Evolutionary conservation across 2,797 vertebrate species (phyloP).

Genomic region (Halcyon leucocephala): DNA sequence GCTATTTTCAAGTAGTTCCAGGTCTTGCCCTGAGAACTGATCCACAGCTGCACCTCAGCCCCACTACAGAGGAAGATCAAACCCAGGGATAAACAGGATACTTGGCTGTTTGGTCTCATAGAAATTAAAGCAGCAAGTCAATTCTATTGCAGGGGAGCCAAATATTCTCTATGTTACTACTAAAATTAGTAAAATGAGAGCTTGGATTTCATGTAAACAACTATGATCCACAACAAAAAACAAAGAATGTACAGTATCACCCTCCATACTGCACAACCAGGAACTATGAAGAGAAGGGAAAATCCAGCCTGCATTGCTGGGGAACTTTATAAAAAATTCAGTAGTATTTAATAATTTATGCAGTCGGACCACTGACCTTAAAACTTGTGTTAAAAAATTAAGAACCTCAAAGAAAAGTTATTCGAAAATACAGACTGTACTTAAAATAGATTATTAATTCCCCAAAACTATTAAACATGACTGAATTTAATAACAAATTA

Average conservation of each 20-base stretch:
- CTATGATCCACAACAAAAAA: background rate
- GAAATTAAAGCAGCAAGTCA: background rate
- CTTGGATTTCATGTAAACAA: background rate
- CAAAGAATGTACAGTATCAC: background rate
- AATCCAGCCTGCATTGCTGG: background rate
- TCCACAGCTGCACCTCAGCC: background rate
- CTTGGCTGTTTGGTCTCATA: background rate
- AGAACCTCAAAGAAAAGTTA: constrained; percentile 52
- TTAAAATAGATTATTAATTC: constrained; percentile 33
- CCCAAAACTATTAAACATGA: constrained; percentile 10
- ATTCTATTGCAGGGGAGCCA: background rate
- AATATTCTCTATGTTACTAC: background rate
- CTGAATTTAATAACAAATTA: constrained; percentile 33
- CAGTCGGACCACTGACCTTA: constrained; percentile 68
- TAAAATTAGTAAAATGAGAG: background rate
- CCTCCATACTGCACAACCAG: background rate
- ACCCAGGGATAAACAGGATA: background rate
- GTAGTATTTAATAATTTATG: constrained; percentile 66
- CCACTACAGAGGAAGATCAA: background rate
- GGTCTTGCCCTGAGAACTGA: background rate
- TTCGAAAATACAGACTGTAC: constrained; percentile 17
- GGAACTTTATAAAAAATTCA: constrained; percentile 70
- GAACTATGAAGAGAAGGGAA: constrained; percentile 6
- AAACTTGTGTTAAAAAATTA: constrained; percentile 74
- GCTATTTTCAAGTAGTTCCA: fast-evolving